A percentile compares a stretch with the other conserved stretches of the same genome.
Conservation (phyloP, 2,797 vertebrate species). For the Chelidonichthys spinosus region DNA sequence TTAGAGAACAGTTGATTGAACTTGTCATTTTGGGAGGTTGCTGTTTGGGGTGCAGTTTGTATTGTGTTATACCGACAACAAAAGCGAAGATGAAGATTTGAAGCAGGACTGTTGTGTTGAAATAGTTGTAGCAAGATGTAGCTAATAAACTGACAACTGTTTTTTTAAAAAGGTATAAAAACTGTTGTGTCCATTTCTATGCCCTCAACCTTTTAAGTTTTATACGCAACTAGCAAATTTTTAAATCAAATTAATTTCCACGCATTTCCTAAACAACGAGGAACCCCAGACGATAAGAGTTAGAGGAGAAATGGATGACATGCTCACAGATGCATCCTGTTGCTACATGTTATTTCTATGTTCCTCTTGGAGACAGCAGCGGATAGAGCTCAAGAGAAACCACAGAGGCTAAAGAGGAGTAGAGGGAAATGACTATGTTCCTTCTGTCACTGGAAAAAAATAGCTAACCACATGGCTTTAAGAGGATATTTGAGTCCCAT, state of each 20-base stretch:
- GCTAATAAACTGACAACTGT: background rate
- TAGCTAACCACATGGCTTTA: background rate
- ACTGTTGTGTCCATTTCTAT: background rate
- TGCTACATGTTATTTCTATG: conserved; percentile 44
- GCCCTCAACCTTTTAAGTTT: background rate
- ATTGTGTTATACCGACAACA: background rate
- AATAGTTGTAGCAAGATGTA: background rate
- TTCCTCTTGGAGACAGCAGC: conserved; percentile 50
- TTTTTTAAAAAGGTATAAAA: no score
- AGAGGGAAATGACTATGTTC: conserved; percentile 60
- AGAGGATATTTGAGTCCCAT: background rate
- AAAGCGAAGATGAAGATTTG: background rate
- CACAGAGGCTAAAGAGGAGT: conserved; percentile 22
- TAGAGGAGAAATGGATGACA: conserved; percentile 13
- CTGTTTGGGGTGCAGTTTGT: no score
- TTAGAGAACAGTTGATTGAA: no score
- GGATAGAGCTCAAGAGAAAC: conserved; percentile 48
- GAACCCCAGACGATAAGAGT: background rate
- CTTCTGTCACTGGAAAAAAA: conserved; percentile 12
- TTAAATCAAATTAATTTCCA: background rate
- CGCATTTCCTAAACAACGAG: conserved; percentile 7
- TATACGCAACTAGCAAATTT: background rate
- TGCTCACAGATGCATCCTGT: conserved; percentile 76
- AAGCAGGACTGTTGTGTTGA: background rate
- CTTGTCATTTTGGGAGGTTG: no score